phyloP scores from a whole-genome alignment of 2,113 vertebrate genomes.

The Struthidea cinerea region DNA sequence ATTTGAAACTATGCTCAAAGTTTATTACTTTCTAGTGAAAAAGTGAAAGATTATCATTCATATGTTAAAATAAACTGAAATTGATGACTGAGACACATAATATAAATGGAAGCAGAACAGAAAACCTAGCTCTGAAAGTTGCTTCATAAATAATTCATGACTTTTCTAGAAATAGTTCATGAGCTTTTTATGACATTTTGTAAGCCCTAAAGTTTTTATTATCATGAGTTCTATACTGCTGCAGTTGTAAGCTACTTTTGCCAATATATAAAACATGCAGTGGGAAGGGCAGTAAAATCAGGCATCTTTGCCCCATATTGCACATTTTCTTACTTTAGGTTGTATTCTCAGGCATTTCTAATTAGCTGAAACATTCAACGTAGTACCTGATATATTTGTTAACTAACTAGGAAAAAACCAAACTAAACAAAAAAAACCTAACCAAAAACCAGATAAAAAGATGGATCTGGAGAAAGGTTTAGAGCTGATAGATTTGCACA shows the following conservation, averaged over 20 bases:
- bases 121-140: conserved; percentile 53
- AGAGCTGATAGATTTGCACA: background rate
- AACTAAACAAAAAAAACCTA: background rate
- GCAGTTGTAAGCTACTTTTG: background rate
- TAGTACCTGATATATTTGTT: conserved; percentile 19
- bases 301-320: background rate
- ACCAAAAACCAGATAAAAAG: background rate
- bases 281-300: background rate
- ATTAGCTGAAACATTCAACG: background rate
- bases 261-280: background rate
- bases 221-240: background rate
- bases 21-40: conserved; percentile 50
- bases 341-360: conserved; percentile 5
- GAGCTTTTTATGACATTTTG: conserved; percentile 51
- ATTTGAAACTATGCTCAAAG: background rate
- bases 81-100: conserved; percentile 48
- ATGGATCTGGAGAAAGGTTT: background rate
- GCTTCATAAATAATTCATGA: conserved; percentile 65
- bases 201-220: conserved; percentile 62
- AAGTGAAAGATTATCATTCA: conserved; percentile 47
- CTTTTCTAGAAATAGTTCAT: conserved; percentile 53
- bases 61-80: conserved; percentile 55
- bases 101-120: conserved; percentile 57
- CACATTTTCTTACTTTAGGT: conserved; percentile 17
- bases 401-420: background rate